Base-by-base conservation (phyloP, 2,113 vertebrate species). In the Scopus umbretta region DNA sequence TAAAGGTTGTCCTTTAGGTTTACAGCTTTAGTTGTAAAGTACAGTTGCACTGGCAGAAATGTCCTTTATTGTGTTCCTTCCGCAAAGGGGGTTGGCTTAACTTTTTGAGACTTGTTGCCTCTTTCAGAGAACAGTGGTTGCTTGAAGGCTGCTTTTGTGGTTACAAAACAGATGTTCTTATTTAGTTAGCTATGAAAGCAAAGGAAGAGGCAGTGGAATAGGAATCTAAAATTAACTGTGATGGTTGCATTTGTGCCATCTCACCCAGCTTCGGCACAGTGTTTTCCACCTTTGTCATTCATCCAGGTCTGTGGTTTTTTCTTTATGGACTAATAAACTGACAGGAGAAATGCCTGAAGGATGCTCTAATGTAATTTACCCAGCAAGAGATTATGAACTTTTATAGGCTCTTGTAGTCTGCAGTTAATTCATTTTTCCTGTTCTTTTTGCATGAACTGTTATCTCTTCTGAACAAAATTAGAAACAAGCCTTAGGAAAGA, bases 351-450 rank as follows among this genome's bases (percentile, higher is more conserved):
- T 81, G 52, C 56, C 32, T 2, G 1, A 84, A 80, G 76, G 80
- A 50, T 89, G 56, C 20, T 59, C 47, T 80, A 26, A 50, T 70
- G 30, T 67, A 36, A 72, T 43, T 55, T 43, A 73, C 32, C 38
- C 45, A 66, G 49, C 21, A 82, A 66, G 47, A 92, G 42, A 80
- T 86, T 83, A 85, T 52, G 59, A 80, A 75, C 58, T 81, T 53
- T 7, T 63, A 38, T 11, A 62, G 85, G 72, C 13, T 32, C 56
- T 21, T 62, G 71, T 76, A 86, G 40, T 76, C 66, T 58, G 32
- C 72, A 92, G 25, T 90, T 91, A 86, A 86, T 92, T 92, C 16
- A 67, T 76, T 84, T 94, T 92, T 95, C 59, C 30, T 84, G n/a
- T 84, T 94, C 27, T 62, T 55, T 88, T 94, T 84, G 52, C 47